Conservation (phyloP, 2,888 invertebrate genomes). For the Parascotia fuliginaria region DNA sequence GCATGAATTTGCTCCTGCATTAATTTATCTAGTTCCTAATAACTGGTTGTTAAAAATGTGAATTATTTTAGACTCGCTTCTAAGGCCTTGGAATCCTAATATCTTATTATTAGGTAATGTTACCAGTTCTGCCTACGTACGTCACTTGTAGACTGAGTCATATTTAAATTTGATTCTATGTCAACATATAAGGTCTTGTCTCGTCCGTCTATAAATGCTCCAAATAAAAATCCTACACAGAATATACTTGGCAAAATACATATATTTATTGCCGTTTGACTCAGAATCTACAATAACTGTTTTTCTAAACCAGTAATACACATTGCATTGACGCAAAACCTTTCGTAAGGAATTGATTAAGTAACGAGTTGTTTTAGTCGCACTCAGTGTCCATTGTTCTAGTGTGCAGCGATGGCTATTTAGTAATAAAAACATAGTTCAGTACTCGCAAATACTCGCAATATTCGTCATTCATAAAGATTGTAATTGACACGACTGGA, state of each 20-base stretch:
- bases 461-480: background rate
- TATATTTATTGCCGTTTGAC: constrained; percentile 23
- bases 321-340: constrained; percentile 19
- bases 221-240: constrained; percentile 11
- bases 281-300: constrained; percentile 19
- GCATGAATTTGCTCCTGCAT: too few species aligned
- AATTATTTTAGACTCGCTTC: too few species aligned
- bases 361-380: constrained; percentile 9
- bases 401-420: background rate
- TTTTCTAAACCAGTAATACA: constrained; percentile 16
- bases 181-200: constrained; percentile 1
- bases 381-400: constrained; percentile 2
- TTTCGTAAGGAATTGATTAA: constrained; percentile 22
- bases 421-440: background rate
- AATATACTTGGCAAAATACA: constrained; percentile 28
- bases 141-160: background rate
- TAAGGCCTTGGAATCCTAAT: background rate
- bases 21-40: too few species aligned
- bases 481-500: background rate
- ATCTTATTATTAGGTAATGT: background rate
- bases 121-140: too few species aligned
- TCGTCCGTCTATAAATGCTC: constrained; percentile 3
- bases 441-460: background rate
- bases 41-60: too few species aligned
- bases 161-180: constrained; percentile 3